Evolutionary conservation across 2,888 invertebrate genomes (phyloP).

Genomic region (Catocala fraxini): DNA sequence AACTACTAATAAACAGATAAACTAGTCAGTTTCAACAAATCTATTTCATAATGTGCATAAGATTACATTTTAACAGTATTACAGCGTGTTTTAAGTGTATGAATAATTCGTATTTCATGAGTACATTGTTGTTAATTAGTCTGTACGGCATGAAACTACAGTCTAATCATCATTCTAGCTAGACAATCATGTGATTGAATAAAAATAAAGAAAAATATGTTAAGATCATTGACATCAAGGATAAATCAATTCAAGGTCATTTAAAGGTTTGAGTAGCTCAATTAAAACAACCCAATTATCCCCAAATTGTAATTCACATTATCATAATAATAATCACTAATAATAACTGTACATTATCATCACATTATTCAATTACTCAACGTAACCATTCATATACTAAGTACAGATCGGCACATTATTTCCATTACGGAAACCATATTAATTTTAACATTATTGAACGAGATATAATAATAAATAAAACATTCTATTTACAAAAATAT

Average conservation of each 20-base stretch:
- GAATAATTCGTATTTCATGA: too few species aligned
- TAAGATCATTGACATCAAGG: background rate
- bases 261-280: constrained; percentile 5
- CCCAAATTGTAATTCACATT: constrained; percentile 65
- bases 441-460: constrained; percentile 31
- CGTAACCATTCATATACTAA: constrained; percentile 72
- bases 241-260: background rate
- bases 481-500: constrained; percentile 76
- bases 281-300: constrained; percentile 33
- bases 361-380: constrained; percentile 65
- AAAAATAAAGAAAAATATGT: too few species aligned
- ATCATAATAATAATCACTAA: constrained; percentile 59
- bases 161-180: too few species aligned
- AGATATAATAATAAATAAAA: constrained; percentile 53
- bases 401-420: constrained; percentile 71
- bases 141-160: too few species aligned
- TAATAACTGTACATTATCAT: constrained; percentile 74
- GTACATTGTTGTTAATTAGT: too few species aligned
- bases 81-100: too few species aligned
- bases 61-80: too few species aligned
- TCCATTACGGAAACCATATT: constrained; percentile 36
- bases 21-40: too few species aligned
- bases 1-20: too few species aligned
- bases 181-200: too few species aligned
- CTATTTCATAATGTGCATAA: too few species aligned